A percentile compares a stretch with the other conserved stretches of the same genome.
phyloP scores from a whole-genome alignment of 2,113 vertebrate genomes.

The Zapus hudsonius region DNA sequence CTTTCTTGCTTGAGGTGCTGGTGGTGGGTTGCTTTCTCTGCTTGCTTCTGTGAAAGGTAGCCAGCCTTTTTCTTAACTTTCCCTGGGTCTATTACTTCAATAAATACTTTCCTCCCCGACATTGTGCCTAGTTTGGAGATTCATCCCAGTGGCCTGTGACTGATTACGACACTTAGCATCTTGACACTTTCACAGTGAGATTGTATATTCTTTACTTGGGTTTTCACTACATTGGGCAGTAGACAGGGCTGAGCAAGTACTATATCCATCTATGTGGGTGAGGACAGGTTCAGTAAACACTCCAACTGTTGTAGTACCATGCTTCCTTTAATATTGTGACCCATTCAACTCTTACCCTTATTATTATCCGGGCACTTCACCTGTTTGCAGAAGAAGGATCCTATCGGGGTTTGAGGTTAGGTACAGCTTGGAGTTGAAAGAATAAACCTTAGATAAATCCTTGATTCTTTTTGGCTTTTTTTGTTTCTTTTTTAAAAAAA shows the following conservation, averaged over 20 bases:
- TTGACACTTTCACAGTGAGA: background rate
- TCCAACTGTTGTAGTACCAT: no score
- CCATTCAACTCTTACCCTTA: fast-evolving
- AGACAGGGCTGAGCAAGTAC: fast-evolving
- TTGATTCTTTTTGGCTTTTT: no score
- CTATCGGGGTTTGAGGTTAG: background rate
- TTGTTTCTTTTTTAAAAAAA: no score
- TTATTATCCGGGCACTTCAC: background rate
- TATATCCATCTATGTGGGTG: background rate
- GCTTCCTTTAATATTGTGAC: background rate
- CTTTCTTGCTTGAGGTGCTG: no score
- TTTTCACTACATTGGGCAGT: background rate
- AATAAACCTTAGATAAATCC: background rate
- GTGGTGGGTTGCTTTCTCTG: no score
- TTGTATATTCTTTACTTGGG: background rate
- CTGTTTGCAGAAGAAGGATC: background rate
- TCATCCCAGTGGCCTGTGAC: no score
- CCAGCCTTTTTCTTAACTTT: no score
- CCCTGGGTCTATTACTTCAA: no score
- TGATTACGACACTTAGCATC: no score
- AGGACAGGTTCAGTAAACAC: background rate
- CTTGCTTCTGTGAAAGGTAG: no score
- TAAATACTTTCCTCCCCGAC: no score
- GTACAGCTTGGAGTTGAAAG: background rate
- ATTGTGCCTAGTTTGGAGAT: no score